Base-by-base conservation (phyloP, 2,888 invertebrate genomes). In the Lasioglossum morio region DNA sequence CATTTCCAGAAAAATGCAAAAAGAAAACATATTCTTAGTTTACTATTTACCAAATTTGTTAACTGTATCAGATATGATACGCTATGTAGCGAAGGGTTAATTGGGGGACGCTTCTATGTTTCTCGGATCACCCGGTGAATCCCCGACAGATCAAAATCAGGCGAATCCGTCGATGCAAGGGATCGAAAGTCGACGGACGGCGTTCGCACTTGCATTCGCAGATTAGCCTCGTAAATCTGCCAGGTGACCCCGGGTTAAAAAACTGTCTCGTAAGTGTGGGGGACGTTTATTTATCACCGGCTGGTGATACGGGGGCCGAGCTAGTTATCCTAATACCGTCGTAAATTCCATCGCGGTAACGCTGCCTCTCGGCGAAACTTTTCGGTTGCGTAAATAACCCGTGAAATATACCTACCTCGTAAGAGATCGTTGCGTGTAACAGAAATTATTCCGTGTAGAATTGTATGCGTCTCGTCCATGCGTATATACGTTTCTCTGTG, bases 241-340 rank as follows among this genome's bases (percentile, higher is more conserved):
- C 23, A 27, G 74, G 76, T 73, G 74, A 70, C 57, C 43, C 43
- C 72, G 86, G 86, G 66, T 72, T 74, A 57, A 81, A 89, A 89
- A 89, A 89, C 81, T 89, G 80, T 85, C 72, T 82, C 77, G 80
- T 75, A 81, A 82, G 80, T 81, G 72, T 30, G 53, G 75, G 80
- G 72, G 79, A 78, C 84, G 81, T 87, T 87, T 90, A 90, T 90
- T 90, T 90, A 89, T 90, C 79, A 72, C 81, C 63, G 53, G 48
- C 63, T 76, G 72, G 77, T 80, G 82, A 89, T 82, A 82, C 81
- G 75, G 72, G 70, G 77, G 48, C 40, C 48, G 63, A 72, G 85
- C 84, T 82, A 77, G 89, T 88, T 89, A 88, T 87, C 79, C 86
- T 87, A 86, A 86, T 84, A 85, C 79, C 83, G 73, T 40, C 85